phyloP scores from a whole-genome alignment of 2,113 vertebrate genomes.

The Tetrax tetrax region DNA sequence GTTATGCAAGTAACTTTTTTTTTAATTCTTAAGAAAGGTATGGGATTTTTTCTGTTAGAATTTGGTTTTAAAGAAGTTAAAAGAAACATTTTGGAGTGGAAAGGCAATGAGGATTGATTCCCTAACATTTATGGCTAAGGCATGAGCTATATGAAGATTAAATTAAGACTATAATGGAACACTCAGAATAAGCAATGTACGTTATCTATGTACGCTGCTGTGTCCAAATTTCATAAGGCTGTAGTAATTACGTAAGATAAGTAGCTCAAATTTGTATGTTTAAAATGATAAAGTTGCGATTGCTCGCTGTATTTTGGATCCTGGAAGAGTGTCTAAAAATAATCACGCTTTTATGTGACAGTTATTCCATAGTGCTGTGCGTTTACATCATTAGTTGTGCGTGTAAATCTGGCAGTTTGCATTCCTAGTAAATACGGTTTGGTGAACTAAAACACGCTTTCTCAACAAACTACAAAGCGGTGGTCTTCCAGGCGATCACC shows the following conservation, averaged over 20 bases:
- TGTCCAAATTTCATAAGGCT: background rate
- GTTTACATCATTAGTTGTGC: background rate
- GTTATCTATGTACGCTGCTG: background rate
- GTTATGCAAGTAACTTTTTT: background rate
- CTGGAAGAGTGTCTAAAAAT: background rate
- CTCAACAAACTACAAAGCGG: background rate
- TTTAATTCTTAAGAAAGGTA: background rate
- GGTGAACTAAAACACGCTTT: background rate
- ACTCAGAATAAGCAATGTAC: background rate
- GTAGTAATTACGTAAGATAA: background rate
- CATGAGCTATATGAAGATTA: background rate
- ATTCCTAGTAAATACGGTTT: conserved; percentile 56
- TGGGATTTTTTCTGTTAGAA: background rate
- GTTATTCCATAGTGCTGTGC: background rate
- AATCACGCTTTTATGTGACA: background rate
- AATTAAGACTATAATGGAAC: background rate
- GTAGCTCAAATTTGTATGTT: background rate
- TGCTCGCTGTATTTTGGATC: background rate
- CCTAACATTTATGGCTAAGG: background rate
- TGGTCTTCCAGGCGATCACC: accelerated
- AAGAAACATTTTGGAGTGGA: background rate
- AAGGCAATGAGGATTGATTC: background rate
- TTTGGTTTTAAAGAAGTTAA: background rate
- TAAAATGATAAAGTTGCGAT: background rate
- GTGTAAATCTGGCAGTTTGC: conserved; percentile 14